These are phyloP conservation scores for Sylvicola fuscatus DNA, from an alignment of 2,888 invertebrate genomes.

Conservation along the genomic window DNA sequence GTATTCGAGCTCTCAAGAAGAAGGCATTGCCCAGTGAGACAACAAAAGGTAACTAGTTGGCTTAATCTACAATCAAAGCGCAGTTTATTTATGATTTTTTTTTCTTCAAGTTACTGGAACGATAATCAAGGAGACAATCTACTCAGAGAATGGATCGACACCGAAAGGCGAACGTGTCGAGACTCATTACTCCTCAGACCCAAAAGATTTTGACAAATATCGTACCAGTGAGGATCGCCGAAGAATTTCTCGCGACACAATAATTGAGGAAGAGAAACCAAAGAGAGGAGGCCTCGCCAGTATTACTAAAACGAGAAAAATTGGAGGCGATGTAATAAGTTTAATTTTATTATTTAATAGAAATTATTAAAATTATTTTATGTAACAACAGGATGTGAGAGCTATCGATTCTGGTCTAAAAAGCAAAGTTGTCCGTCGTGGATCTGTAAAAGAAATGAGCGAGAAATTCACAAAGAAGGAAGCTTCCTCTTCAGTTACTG, in stretches of 20 bases:
- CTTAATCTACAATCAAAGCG: not conserved
- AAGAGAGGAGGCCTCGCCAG: conserved; percentile 27
- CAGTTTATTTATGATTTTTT: conserved; percentile 7
- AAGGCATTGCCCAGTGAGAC: conserved; percentile 34
- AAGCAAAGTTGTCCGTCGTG: conserved; percentile 34
- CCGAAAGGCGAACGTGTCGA: conserved; percentile 47
- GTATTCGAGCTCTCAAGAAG: conserved; percentile 47
- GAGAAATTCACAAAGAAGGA: conserved; percentile 54
- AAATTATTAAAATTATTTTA: no score
- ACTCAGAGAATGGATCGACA: conserved; percentile 45
- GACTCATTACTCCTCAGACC: conserved; percentile 46
- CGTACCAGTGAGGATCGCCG: not conserved
- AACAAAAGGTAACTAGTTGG: conserved; percentile 34
- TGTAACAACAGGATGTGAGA: no score
- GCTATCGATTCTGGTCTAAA: no score
- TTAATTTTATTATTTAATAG: no score
- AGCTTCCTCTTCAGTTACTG: conserved; percentile 16
- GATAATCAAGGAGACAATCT: conserved; percentile 43
- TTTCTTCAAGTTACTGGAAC: conserved; percentile 61
- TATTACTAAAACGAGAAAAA: conserved; percentile 15
- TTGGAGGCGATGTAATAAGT: conserved; percentile 12
- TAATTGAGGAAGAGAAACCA: conserved; percentile 24
- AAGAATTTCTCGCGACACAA: conserved; percentile 7
- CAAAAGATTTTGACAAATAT: conserved; percentile 21
- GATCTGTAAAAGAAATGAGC: conserved; percentile 57